Evolutionary conservation across 2,888 invertebrate genomes (phyloP), one percentile per base, ranked within the genome.

Genomic region (Herminia tarsipennalis): DNA sequence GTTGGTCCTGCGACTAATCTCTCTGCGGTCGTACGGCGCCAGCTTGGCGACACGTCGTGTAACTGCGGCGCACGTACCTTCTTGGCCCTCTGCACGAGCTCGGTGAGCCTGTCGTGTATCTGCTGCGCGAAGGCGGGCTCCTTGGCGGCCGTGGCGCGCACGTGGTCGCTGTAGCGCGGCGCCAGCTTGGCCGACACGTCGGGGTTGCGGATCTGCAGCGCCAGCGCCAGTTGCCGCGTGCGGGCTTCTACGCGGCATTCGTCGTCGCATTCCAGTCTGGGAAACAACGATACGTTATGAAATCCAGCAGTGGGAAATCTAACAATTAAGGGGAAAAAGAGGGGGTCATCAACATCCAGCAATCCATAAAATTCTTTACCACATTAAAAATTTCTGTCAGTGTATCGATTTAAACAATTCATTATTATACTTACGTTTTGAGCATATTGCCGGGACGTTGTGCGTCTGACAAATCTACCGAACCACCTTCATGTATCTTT

Each of bases 171-270:
- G 89, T 98, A 99, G 53, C 95, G 93, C 18, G 98, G 97, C 62
- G 95, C 94, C 37, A 96, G 87, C 80, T 96, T 97, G 21, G 96
- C 94, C 16, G 92, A 86, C 45, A 96, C 89, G 85, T 98, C 98
- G 0, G 98, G 97, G 91, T 98, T 98, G 42, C 96, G 95, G 59
- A 99, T 97, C 88, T 98, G 98, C 25, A 99, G 92, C 2, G 98
- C 99, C 39, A 98, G 94, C 5, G 98, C 98, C 54, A 99, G 79
- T 36, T 96, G 94, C 1, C 97, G 94, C 78, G 98, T 98, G 45
- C 99, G 94, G 66, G 98, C 98, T 38, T 96, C 92, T 21, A 96
- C 85, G 41, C 95, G 94, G 83, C 99, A 99, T 69, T 98, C 98
- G 58, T 98, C 97, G 77, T 96, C 97, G 88, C 99, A 99, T 60